phyloP scores from a whole-genome alignment of 35 echinoderm and acorn worm genomes.

The Ophioderma brevispina region DNA sequence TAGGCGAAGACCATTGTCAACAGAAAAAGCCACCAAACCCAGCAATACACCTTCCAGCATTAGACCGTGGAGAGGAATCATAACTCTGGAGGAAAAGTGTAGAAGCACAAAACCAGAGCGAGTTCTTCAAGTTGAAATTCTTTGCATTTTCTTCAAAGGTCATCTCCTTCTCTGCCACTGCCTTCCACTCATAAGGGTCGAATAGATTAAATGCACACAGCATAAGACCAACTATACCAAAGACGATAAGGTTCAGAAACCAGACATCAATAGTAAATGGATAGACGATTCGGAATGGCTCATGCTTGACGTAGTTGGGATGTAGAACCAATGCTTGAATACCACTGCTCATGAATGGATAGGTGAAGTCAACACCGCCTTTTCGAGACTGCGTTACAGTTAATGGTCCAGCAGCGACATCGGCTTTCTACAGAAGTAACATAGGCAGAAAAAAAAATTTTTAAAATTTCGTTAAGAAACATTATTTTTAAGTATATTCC shows the following conservation, averaged over 20 bases:
- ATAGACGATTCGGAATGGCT: conserved; percentile 55
- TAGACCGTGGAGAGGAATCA: conserved; percentile 31
- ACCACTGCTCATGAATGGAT: conserved; percentile 67
- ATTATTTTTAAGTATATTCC: too few species aligned
- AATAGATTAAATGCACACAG: conserved; percentile 48
- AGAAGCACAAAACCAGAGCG: conserved; percentile 59
- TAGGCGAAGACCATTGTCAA: conserved; percentile 64
- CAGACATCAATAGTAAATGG: conserved; percentile 68
- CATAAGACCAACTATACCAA: conserved; percentile 32
- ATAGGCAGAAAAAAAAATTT: neutral
- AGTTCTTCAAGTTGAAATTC: conserved; percentile 61
- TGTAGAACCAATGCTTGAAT: conserved; percentile 62
- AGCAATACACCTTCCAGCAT: conserved; percentile 9
- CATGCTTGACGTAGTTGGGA: conserved; percentile 44
- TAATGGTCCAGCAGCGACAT: conserved; percentile 69
- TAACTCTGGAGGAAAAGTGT: conserved; percentile 69
- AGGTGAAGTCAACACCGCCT: conserved; percentile 50
- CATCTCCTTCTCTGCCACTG: conserved; percentile 34
- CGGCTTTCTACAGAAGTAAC: conserved; percentile 57
- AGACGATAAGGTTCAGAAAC: conserved; percentile 52
- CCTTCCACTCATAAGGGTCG: conserved; percentile 65
- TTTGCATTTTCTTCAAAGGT: conserved; percentile 34
- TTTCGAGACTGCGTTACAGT: conserved; percentile 34
- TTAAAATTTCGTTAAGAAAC: too few species aligned
- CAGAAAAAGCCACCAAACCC: conserved; percentile 68